Base-by-base conservation (phyloP, 2,797 vertebrate genomes). In the Nannoperca australis region DNA sequence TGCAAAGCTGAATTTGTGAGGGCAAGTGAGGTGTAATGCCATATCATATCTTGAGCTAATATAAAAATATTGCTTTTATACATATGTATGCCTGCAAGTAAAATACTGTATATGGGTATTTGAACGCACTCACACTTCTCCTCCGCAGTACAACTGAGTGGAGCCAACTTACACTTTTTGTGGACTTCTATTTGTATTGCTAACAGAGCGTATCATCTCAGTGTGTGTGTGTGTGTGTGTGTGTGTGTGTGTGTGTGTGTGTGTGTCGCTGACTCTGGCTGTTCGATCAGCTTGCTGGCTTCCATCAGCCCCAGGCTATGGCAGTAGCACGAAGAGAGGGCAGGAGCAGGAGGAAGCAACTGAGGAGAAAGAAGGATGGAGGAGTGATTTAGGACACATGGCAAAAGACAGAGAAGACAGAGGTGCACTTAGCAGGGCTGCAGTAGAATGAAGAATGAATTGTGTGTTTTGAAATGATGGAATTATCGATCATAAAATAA, bases 211-310 rank as follows among this genome's bases (percentile, higher is more conserved):
- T 24, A n/a, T 70, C 61, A 36, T 36, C 45, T 70, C 7, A 47
- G 22, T 69, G 30, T 22, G 12, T 49, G 44, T 59, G 65, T 42
- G 36, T 27, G 18, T 55, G 44, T 59, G 65, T 42, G 36, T 27
- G 18, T 55, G 32, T n/a, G 27, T 18, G 36, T 34, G 36, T 7
- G 27, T 44, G 70, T 18, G 27, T 54, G 40, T 68, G 30, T 66
- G 68, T 53, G 56, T 51, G 14, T 44, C 38, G 13, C 59, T 67
- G 59, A 58, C 24, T 59, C 34, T 61, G 55, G 38, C 53, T 78
- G 76, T 78, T 88, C 49, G 47, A 67, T 86, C 64, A 63, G 74
- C 49, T 72, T 79, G 56, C 78, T 83, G 73, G 75, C 79, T 88
- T 83, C 76, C 30, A 51, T 72, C 82, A 65, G 76, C 73, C 70